Conservation (phyloP, 2,888 invertebrate species). For the Asteroscopus sphinx region DNA sequence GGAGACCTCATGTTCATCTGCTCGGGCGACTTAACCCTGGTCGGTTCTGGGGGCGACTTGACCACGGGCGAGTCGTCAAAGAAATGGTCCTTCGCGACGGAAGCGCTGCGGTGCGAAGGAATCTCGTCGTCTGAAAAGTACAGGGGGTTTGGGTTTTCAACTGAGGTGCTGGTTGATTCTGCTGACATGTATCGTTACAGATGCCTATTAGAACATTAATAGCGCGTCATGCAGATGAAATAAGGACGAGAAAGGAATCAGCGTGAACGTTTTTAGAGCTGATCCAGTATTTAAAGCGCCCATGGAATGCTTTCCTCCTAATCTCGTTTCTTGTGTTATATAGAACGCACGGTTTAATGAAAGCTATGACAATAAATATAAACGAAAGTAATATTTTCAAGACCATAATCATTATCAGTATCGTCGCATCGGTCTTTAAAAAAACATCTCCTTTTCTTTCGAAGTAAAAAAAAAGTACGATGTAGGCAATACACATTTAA, state of each 20-base stretch:
- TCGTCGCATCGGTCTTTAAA: too few relatives aligned
- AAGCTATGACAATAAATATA: too few relatives aligned
- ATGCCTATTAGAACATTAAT: slow-evolving; percentile 22
- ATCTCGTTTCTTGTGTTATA: too few relatives aligned
- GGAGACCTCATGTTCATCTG: slow-evolving; percentile 97
- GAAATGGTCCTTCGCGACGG: slow-evolving; percentile 87
- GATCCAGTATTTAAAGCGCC: too few relatives aligned
- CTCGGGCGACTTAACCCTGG: slow-evolving; percentile 97
- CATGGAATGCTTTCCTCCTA: too few relatives aligned
- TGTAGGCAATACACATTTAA: slow-evolving; percentile 30
- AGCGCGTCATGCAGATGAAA: neutral
- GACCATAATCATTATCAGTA: too few relatives aligned
- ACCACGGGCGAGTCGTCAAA: slow-evolving; percentile 92
- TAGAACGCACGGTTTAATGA: too few relatives aligned
- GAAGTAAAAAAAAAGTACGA: neutral
- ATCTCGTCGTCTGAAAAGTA: slow-evolving; percentile 80
- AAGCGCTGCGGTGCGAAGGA: slow-evolving; percentile 85
- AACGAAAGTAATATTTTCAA: too few relatives aligned
- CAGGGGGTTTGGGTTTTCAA: slow-evolving; percentile 7
- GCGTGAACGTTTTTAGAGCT: too few relatives aligned
- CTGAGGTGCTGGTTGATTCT: neutral
- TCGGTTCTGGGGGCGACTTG: slow-evolving; percentile 97
- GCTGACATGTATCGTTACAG: slow-evolving; percentile 52
- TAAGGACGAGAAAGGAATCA: neutral
- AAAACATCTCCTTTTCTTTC: too few relatives aligned